phyloP scores from a whole-genome alignment of 2,797 vertebrate species.

The Todus mexicanus region DNA sequence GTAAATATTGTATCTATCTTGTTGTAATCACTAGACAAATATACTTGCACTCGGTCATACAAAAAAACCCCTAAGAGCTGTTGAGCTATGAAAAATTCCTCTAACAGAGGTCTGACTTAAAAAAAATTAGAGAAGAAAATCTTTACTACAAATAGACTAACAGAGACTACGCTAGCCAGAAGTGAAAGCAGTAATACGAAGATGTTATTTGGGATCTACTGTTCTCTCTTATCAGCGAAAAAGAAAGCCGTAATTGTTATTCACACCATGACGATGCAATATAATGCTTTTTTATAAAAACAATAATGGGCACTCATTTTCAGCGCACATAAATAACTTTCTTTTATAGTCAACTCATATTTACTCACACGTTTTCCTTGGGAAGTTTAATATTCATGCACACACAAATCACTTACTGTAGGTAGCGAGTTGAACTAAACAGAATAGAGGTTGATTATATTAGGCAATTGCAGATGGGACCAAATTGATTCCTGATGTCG shows the following conservation, averaged over 20 bases:
- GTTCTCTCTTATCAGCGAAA: neutral
- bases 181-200: neutral
- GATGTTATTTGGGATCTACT: neutral
- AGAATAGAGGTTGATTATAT: conserved; percentile 30
- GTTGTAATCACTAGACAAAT: conserved; percentile 64
- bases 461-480: neutral
- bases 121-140: conserved; percentile 33
- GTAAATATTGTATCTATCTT: conserved; percentile 71
- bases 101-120: neutral
- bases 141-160: neutral
- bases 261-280: neutral
- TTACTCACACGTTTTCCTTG: neutral
- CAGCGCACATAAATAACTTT: neutral
- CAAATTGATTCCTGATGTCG: neutral
- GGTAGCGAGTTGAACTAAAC: neutral
- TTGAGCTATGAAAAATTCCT: conserved; percentile 15
- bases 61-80: neutral
- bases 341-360: conserved; percentile 22
- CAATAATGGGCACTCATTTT: neutral
- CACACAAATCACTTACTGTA: neutral
- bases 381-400: conserved; percentile 39
- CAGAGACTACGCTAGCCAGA: neutral
- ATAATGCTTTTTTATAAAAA: neutral
- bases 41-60: conserved; percentile 32
- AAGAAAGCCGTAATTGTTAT: neutral